phyloP scores from a whole-genome alignment of 1,140 invertebrate species.

The Drosophila rhopaloa region DNA sequence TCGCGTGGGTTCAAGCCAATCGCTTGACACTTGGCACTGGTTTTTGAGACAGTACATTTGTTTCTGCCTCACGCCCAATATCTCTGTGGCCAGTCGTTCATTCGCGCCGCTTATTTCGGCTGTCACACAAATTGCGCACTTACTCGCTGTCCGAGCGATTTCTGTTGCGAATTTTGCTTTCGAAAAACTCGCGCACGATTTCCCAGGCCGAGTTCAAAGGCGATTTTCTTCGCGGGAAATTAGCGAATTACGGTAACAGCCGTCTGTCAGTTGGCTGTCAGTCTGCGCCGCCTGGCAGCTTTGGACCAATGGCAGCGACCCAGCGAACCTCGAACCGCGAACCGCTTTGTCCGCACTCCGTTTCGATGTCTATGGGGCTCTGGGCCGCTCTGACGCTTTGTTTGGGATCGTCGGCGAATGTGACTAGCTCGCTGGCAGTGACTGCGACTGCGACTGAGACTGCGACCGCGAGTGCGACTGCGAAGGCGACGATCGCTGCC shows the following conservation, averaged over 20 bases:
- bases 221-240: slow-evolving; percentile 37
- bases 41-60: slow-evolving; percentile 13
- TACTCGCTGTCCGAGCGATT: slow-evolving; percentile 22
- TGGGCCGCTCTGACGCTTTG: slow-evolving; percentile 66
- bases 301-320: slow-evolving; percentile 32
- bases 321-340: slow-evolving; percentile 42
- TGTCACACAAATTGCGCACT: slow-evolving; percentile 60
- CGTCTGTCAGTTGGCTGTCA: slow-evolving; percentile 26
- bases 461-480: slow-evolving; percentile 10
- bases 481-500: slow-evolving; percentile 47
- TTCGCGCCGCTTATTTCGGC: slow-evolving; percentile 19
- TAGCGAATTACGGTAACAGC: slow-evolving; percentile 10
- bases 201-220: slow-evolving; percentile 31
- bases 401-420: slow-evolving; percentile 55
- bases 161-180: slow-evolving; percentile 54
- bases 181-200: slow-evolving; percentile 48
- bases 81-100: slow-evolving; percentile 19
- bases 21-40: slow-evolving; percentile 25
- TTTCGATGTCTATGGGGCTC: slow-evolving; percentile 59
- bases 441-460: slow-evolving; percentile 29
- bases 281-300: slow-evolving; percentile 28
- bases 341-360: slow-evolving; percentile 56
- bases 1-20: slow-evolving; percentile 33
- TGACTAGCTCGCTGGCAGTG: slow-evolving; percentile 29
- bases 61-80: slow-evolving; percentile 17